Evolutionary conservation across 1,140 invertebrate species (phyloP).

Genomic region (Dryas iulia): DNA sequence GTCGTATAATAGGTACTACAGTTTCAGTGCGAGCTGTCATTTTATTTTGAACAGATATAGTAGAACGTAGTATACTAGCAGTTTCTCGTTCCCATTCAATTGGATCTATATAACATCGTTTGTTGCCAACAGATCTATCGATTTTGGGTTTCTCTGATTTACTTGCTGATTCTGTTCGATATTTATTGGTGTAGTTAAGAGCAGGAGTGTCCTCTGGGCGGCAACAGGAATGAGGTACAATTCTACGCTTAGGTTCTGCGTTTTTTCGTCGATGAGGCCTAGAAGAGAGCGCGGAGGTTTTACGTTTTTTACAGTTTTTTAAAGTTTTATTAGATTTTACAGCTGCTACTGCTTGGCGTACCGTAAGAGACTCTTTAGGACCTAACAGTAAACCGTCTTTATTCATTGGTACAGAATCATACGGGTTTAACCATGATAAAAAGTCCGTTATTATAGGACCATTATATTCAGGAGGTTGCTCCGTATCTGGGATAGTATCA

Average conservation of each 20-base stretch:
- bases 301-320: constrained; percentile 76
- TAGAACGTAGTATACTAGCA: constrained; percentile 69
- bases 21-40: constrained; percentile 42
- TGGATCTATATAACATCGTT: constrained; percentile 79
- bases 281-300: constrained; percentile 73
- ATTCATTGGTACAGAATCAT: constrained; percentile 60
- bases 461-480: constrained; percentile 61
- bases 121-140: constrained; percentile 77
- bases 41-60: constrained; percentile 74
- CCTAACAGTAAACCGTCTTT: constrained; percentile 63
- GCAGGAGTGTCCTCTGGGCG: constrained; percentile 51
- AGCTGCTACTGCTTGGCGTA: constrained; percentile 74
- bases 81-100: constrained; percentile 74
- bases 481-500: constrained; percentile 41
- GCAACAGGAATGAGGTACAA: constrained; percentile 68
- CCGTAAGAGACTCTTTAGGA: constrained; percentile 65
- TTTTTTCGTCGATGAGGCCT: constrained; percentile 72
- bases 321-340: constrained; percentile 69
- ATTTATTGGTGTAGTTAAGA: constrained; percentile 50
- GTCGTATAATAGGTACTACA: constrained; percentile 38
- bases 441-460: constrained; percentile 78
- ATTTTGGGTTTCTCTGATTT: constrained; percentile 58
- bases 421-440: constrained; percentile 73
- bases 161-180: constrained; percentile 68
- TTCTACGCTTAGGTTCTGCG: constrained; percentile 58